Evolutionary conservation across 2,113 vertebrate species (phyloP).

Genomic region (Epinephelus moara): DNA sequence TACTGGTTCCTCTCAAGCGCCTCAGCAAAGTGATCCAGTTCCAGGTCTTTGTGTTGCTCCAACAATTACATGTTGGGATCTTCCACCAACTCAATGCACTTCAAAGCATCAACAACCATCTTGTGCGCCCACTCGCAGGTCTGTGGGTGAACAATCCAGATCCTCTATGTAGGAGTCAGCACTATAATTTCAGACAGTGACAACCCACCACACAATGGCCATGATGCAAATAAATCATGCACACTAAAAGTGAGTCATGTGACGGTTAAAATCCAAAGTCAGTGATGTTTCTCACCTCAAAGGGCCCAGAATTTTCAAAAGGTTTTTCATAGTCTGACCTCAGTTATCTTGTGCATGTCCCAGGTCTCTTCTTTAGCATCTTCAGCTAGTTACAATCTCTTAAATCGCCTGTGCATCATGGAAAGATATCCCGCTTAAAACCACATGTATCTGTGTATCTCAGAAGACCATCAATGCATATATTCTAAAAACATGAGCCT

Average conservation of each 20-base stretch:
- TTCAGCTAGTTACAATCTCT: too few relatives aligned
- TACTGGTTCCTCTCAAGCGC: too few relatives aligned
- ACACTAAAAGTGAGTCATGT: not conserved
- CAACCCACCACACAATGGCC: not conserved
- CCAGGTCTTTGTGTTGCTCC: not conserved
- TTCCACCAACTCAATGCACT: not conserved
- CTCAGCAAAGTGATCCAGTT: not conserved
- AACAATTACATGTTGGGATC: not conserved
- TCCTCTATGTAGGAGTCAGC: not conserved
- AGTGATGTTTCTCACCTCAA: not conserved
- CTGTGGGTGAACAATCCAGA: slow-evolving; percentile 1
- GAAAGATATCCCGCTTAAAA: not conserved
- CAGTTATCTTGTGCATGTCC: too few relatives aligned
- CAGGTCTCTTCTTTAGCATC: too few relatives aligned
- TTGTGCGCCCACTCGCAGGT: not conserved
- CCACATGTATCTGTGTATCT: not conserved
- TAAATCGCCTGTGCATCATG: too few relatives aligned
- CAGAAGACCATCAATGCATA: not conserved
- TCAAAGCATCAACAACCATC: not conserved
- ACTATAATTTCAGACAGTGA: not conserved
- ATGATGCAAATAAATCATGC: not conserved
- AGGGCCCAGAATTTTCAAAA: not conserved
- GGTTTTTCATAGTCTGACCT: not conserved
- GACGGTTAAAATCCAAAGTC: not conserved
- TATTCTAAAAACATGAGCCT: not conserved